phyloP scores from a whole-genome alignment of 2,113 vertebrate species.

The Tyto alba region DNA sequence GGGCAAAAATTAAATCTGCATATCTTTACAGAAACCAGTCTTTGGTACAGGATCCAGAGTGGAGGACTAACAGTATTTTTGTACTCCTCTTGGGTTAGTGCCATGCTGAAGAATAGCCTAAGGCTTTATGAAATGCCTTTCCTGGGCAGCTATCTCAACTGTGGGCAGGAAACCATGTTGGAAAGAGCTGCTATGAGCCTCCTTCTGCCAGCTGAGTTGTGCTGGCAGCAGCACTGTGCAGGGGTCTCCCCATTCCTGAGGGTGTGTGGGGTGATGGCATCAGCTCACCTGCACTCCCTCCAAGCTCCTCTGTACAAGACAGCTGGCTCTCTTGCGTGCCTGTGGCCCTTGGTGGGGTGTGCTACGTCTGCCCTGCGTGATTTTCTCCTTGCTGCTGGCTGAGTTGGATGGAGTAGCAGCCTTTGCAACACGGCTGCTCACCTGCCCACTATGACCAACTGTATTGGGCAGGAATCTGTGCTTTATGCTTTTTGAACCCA shows the following conservation, averaged over 20 bases:
- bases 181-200: neutral
- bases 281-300: neutral
- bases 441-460: neutral
- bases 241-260: neutral
- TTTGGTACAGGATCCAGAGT: neutral
- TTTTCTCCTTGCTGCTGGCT: neutral
- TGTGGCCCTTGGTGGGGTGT: neutral
- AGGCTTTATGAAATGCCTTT: neutral
- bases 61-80: neutral
- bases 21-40: neutral
- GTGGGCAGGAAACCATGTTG: neutral
- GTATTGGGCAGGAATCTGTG: neutral
- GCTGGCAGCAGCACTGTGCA: neutral
- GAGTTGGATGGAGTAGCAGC: neutral
- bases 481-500: neutral
- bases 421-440: neutral
- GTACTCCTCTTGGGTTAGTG: neutral
- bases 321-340: fast-evolving
- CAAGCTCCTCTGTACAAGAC: fast-evolving
- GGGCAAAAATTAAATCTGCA: neutral
- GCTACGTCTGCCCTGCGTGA: neutral
- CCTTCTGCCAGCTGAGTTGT: neutral
- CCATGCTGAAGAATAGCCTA: neutral
- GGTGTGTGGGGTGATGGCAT: too few relatives aligned
- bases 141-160: neutral